Conservation (phyloP, 1,140 invertebrate genomes). For the Cherax quadricarinatus region DNA sequence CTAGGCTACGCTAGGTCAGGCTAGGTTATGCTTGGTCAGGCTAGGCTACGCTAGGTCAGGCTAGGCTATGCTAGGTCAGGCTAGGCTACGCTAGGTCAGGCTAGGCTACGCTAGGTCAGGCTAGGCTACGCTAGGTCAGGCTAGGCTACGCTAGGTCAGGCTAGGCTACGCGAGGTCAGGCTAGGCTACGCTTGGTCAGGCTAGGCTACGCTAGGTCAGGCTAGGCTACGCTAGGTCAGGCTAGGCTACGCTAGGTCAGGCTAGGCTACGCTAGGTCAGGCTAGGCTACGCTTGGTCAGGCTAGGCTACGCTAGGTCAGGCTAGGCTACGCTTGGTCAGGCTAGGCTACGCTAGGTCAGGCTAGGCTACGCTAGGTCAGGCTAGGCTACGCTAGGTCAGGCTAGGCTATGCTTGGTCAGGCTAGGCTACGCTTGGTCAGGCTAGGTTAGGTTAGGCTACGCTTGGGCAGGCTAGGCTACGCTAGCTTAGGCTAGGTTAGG, state of each 20-base stretch:
- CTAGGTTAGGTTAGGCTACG: slow-evolving; percentile 62
- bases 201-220: background rate
- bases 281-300: background rate
- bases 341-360: background rate
- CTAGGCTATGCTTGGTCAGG: slow-evolving; percentile 30
- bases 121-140: background rate
- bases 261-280: too few species aligned
- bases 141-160: background rate
- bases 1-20: slow-evolving; percentile 69
- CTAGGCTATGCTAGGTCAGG: too few species aligned
- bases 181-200: background rate
- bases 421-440: slow-evolving; percentile 61
- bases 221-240: too few species aligned
- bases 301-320: too few species aligned
- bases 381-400: background rate
- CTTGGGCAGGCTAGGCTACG: slow-evolving; percentile 60
- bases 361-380: background rate
- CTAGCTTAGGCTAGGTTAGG: slow-evolving; percentile 72
- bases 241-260: too few species aligned
- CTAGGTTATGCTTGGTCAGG: slow-evolving; percentile 68
- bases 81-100: too few species aligned
- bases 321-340: background rate
- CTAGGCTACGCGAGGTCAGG: background rate
- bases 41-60: slow-evolving; percentile 68
- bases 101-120: too few species aligned